These are phyloP conservation scores for Bellardia bayeri DNA, from an alignment of 2,888 invertebrate species.

Conservation along the genomic window DNA sequence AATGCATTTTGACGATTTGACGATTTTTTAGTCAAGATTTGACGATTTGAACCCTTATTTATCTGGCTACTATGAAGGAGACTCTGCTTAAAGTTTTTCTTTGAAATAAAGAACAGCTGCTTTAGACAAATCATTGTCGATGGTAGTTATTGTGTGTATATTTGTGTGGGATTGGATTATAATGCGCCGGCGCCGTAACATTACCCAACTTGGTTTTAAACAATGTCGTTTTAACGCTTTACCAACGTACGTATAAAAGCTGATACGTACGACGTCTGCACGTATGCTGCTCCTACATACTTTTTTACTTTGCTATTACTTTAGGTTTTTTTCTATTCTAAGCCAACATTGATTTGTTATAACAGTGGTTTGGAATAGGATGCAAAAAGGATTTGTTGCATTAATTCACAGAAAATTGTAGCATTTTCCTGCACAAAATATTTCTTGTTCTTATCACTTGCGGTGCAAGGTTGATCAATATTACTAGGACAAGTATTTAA, in stretches of 20 bases:
- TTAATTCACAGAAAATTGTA: too few relatives aligned
- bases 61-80: too few relatives aligned
- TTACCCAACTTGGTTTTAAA: slow-evolving; percentile 69
- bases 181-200: slow-evolving; percentile 72
- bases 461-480: too few relatives aligned
- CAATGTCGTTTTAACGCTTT: slow-evolving; percentile 69
- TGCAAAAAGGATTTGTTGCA: neutral
- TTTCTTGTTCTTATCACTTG: too few relatives aligned
- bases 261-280: slow-evolving; percentile 8
- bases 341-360: neutral
- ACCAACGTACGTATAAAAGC: slow-evolving; percentile 3
- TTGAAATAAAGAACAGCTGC: slow-evolving; percentile 66
- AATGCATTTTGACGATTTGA: too few relatives aligned
- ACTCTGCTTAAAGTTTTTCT: neutral
- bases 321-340: slow-evolving; percentile 4
- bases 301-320: slow-evolving; percentile 20
- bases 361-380: slow-evolving; percentile 20
- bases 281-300: slow-evolving; percentile 19
- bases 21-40: too few relatives aligned
- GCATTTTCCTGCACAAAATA: too few relatives aligned
- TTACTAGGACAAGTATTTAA: too few relatives aligned
- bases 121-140: slow-evolving; percentile 34
- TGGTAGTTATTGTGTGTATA: neutral
- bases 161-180: slow-evolving; percentile 62
- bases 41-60: too few relatives aligned